Evolutionary conservation across 2,797 vertebrate species (phyloP), one percentile per base, ranked within the genome.

Genomic region (Amazonetta brasiliensis): DNA sequence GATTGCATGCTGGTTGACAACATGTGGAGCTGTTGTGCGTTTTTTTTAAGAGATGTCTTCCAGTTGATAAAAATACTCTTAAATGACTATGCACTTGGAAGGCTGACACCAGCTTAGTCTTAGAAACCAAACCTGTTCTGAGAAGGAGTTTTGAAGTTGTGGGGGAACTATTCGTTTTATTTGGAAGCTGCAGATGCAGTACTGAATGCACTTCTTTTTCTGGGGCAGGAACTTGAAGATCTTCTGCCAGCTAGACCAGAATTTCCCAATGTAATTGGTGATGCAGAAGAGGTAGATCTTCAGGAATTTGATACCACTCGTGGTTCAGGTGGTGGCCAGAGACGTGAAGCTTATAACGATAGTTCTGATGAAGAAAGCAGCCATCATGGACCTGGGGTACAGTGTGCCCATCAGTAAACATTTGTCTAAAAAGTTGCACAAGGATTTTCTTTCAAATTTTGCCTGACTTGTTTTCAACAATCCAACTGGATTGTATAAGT

Each of bases 301-400:
- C 99, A 99, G 95, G 99, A 99, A 87, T 99, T 99, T 37, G 99
- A 99, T 86, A 98, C 97, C 89, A 99, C 98, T 96, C 98, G 98
- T 96, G 98, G 99, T 96, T 99, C 99, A 1, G 97, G 99, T 21
- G 98, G 99, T 30, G 98, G 99, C 14, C 98, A 98, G 96, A 98
- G 99, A 92, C 98, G 99, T n/a, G 99, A 99, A 97, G 99, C 99
- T 48, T 99, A 99, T 95, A 99, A 99, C 1, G 99, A 99, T 98
- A 99, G 99, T 97, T 99, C 99, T 2, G 99, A 99, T 41, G 99
- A 99, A 48, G 99, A 99, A 96, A 97, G 98, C 90, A 98, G 99
- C 84, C 99, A 99, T 94, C 99, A 99, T 11, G 99, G 99, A 84
- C 98, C 99, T 10, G 99, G 99, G 72, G 99, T 99, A 52, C 99